Conservation (phyloP, 2,888 invertebrate genomes). For the Scrobipalpa atriplicella region DNA sequence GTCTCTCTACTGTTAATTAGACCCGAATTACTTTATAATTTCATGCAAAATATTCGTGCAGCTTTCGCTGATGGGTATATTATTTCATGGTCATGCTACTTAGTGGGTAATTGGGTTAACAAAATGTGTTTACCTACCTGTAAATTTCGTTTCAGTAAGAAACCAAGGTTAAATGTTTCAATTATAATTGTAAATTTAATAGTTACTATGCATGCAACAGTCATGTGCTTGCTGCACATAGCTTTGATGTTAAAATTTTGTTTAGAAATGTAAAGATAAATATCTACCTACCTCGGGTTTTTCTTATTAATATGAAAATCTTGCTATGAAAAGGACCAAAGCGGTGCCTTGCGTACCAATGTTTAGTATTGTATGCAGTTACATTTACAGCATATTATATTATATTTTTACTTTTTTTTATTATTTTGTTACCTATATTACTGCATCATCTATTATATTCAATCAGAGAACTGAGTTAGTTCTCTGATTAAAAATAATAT, state of each 20-base stretch:
- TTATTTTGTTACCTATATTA: too few relatives aligned
- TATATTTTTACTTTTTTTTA: too few relatives aligned
- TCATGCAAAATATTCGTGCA: background rate
- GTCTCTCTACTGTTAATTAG: background rate
- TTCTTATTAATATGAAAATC: too few relatives aligned
- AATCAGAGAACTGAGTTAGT: too few relatives aligned
- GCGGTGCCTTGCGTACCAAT: too few relatives aligned
- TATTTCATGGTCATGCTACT: constrained; percentile 26
- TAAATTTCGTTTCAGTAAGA: background rate
- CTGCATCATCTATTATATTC: too few relatives aligned
- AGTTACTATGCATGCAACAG: constrained; percentile 14
- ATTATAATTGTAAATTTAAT: constrained; percentile 28
- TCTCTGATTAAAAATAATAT: too few relatives aligned
- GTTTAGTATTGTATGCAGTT: too few relatives aligned
- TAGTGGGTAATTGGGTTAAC: constrained; percentile 22
- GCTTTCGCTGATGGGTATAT: constrained; percentile 15
- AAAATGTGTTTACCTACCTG: background rate
- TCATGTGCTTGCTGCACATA: background rate
- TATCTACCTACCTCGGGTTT: too few relatives aligned
- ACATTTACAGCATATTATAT: too few relatives aligned
- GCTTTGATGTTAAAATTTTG: background rate
- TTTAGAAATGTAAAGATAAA: background rate
- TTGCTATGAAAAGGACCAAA: too few relatives aligned
- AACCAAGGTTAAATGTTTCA: constrained; percentile 25
- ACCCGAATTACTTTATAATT: constrained; percentile 6